Evolutionary conservation across 2,888 invertebrate genomes (phyloP), one percentile per base, ranked within the genome.

Genomic region (Caenorhabditis sp.): DNA sequence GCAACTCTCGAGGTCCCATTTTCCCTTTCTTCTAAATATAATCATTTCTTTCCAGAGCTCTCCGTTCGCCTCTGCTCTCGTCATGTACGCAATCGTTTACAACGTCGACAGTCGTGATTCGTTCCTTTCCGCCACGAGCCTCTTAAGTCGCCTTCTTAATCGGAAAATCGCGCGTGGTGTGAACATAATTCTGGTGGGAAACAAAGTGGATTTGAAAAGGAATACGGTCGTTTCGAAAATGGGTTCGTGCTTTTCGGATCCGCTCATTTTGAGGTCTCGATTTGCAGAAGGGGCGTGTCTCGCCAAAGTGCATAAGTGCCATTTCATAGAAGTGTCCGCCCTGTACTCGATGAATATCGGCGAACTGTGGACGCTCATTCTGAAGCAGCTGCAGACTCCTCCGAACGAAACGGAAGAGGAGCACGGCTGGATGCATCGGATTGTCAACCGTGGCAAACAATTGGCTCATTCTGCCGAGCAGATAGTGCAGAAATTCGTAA

Each of bases 161-260:
- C 73, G 68, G 32, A 65, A 65, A 35, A 74, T 68, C 8, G 58
- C 55, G 11, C 30, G 17, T 1, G 65, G 45, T 20, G 17, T 76
- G 5, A 79, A 78, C 27, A 62, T 82, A 2, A 73, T 87, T 32
- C 71, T 87, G 15, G 81, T 87, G 15, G 87, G 82, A n/a, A 87
- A 87, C 58, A 87, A 87, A 62, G 66, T 85, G n/a, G 87, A 87
- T 53, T 65, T 88, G 59, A 87, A 87, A 53, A 45, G 87, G 61
- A 86, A 85, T 48, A 80, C 86, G 66, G 81, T 83, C 9, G 85
- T 87, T 30, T 78, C 81, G 5, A 73, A 79, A 37, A 79, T 87
- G 22, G 87, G 87, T 56, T 2, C 20, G 41, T 11, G 24, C 22
- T 27, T 20, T 26, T 27, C 35, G 11, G 32, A 27, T 9, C 7